phyloP scores from a whole-genome alignment of 2,888 invertebrate genomes.

The Omphaloscelis lunosa region DNA sequence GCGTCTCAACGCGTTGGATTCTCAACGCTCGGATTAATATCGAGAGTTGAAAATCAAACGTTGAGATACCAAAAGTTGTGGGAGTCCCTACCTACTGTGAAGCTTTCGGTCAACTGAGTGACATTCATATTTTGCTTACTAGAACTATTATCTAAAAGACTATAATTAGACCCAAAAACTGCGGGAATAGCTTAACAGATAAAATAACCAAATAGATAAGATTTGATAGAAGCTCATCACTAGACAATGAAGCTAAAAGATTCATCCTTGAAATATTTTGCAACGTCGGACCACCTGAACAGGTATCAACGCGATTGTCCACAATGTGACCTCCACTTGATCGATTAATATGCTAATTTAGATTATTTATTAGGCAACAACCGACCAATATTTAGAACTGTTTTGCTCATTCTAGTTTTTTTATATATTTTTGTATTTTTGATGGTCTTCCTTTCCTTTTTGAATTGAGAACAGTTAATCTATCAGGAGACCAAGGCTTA shows the following conservation, averaged over 20 bases:
- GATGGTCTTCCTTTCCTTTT: slow-evolving; percentile 42
- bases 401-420: slow-evolving; percentile 66
- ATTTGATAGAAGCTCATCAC: slow-evolving; percentile 65
- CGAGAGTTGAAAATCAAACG: neutral
- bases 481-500: slow-evolving; percentile 12
- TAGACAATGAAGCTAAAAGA: slow-evolving; percentile 67
- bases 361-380: slow-evolving; percentile 80
- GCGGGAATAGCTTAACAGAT: neutral
- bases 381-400: slow-evolving; percentile 69
- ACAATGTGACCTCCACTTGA: slow-evolving; percentile 82
- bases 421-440: slow-evolving; percentile 51
- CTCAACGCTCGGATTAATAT: too few species aligned
- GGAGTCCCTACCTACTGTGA: neutral
- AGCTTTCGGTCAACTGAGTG: neutral
- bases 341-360: slow-evolving; percentile 85
- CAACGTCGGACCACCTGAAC: slow-evolving; percentile 78
- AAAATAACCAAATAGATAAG: neutral
- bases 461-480: slow-evolving; percentile 19
- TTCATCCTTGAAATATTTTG: slow-evolving; percentile 81
- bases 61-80: neutral
- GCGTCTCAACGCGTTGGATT: too few species aligned
- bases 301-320: slow-evolving; percentile 79
- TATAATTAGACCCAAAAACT: neutral
- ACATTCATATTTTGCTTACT: neutral
- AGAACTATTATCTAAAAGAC: neutral